Evolutionary conservation across 2,113 vertebrate genomes (phyloP).

Genomic region (Cavia porcellus): DNA sequence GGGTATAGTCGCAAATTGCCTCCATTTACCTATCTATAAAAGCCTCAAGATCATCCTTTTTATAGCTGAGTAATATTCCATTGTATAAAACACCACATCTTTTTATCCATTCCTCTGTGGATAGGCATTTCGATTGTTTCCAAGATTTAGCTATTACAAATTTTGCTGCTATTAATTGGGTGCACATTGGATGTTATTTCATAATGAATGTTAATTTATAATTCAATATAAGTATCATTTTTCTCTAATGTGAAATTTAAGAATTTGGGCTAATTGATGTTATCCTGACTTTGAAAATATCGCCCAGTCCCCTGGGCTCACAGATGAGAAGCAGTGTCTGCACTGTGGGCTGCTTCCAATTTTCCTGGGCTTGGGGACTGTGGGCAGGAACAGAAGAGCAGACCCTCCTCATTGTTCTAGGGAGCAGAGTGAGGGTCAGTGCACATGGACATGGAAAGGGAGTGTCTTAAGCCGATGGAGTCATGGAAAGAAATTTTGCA

Average conservation of each 20-base stretch:
- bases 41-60: too few species aligned
- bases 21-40: too few species aligned
- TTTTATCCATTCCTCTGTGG: too few species aligned
- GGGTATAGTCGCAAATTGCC: too few species aligned
- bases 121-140: too few species aligned
- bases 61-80: too few species aligned
- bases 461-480: neutral
- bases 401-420: neutral
- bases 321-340: neutral
- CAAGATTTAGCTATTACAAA: too few species aligned
- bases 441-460: neutral
- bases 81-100: too few species aligned
- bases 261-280: neutral
- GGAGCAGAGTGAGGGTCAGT: neutral
- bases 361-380: neutral
- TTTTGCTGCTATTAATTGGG: too few species aligned
- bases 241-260: neutral
- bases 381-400: neutral
- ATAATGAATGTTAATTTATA: neutral
- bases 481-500: neutral
- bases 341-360: neutral
- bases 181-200: neutral
- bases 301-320: neutral
- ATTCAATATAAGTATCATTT: slow-evolving; percentile 43
- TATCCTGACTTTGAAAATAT: neutral